phyloP scores from a whole-genome alignment of 2,888 invertebrate species.

The Operophtera brumata region DNA sequence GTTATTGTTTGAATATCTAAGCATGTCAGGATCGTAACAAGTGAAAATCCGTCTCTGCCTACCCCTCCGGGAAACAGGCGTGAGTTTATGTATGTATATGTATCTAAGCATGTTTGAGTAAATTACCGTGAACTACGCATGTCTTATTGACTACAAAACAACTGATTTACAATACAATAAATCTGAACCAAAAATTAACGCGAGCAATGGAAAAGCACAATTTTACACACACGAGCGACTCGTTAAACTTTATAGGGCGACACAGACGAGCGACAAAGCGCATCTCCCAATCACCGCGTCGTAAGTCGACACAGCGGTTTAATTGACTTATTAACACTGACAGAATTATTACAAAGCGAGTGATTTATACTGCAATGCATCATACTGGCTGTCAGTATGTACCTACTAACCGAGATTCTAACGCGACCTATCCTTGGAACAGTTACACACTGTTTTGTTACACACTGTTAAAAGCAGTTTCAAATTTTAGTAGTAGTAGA shows the following conservation, averaged over 20 bases:
- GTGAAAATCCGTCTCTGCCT: no score
- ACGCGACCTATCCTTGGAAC: no score
- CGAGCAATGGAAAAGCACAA: slow-evolving; percentile 11
- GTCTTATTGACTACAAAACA: neutral
- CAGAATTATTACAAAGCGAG: neutral
- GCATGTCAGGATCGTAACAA: no score
- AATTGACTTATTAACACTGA: slow-evolving; percentile 8
- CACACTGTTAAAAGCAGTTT: no score
- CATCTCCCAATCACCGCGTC: slow-evolving; percentile 7
- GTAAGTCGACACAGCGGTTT: neutral
- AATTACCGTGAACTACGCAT: no score
- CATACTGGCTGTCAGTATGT: neutral
- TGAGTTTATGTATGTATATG: no score
- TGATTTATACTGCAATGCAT: neutral
- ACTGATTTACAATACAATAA: neutral
- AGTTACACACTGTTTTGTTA: no score
- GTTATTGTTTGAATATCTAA: no score
- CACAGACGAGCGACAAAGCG: slow-evolving; percentile 27
- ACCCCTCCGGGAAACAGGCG: no score
- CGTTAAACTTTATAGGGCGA: slow-evolving; percentile 22
- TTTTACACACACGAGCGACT: slow-evolving; percentile 13
- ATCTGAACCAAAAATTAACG: slow-evolving; percentile 2
- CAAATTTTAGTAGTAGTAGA: no score
- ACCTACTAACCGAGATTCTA: no score
- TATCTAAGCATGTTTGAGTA: no score